Conservation (phyloP, 2,113 vertebrate genomes). For the Paradisaea rubra region DNA sequence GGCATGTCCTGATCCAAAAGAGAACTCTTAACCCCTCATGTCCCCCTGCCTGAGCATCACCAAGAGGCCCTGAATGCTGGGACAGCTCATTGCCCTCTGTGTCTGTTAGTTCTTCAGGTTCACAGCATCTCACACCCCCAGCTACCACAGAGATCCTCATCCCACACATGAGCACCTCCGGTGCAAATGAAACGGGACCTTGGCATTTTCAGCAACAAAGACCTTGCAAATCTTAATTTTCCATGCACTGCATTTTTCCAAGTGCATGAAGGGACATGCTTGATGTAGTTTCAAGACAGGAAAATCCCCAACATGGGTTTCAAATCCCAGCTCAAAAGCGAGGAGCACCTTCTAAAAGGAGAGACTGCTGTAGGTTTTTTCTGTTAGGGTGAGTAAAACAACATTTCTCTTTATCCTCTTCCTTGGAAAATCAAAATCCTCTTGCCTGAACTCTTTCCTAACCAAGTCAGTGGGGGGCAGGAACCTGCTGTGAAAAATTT, state of each 20-base stretch:
- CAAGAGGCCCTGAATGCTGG: not conserved
- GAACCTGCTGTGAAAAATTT: not conserved
- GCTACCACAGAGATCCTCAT: rapidly evolving
- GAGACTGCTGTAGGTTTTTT: not conserved
- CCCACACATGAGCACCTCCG: rapidly evolving
- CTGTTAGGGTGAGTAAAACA: not conserved
- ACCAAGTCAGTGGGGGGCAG: not conserved
- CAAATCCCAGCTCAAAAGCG: not conserved
- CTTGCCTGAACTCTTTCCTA: not conserved
- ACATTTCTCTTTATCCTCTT: not conserved
- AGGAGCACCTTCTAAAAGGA: not conserved
- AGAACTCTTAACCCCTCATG: not conserved
- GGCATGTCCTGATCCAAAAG: not conserved
- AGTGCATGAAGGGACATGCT: not conserved
- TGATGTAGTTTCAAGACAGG: not conserved
- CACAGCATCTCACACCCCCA: not conserved
- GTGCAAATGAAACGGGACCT: not conserved
- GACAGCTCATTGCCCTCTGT: not conserved
- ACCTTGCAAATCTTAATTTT: not conserved
- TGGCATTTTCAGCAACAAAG: not conserved
- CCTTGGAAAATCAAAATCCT: not conserved
- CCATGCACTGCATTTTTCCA: not conserved
- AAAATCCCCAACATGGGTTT: not conserved
- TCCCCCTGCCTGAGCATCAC: not conserved
- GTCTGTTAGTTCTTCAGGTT: not conserved